Base-by-base conservation (phyloP, 2,113 vertebrate genomes). In the Boulengeromyrus knoepffleri region DNA sequence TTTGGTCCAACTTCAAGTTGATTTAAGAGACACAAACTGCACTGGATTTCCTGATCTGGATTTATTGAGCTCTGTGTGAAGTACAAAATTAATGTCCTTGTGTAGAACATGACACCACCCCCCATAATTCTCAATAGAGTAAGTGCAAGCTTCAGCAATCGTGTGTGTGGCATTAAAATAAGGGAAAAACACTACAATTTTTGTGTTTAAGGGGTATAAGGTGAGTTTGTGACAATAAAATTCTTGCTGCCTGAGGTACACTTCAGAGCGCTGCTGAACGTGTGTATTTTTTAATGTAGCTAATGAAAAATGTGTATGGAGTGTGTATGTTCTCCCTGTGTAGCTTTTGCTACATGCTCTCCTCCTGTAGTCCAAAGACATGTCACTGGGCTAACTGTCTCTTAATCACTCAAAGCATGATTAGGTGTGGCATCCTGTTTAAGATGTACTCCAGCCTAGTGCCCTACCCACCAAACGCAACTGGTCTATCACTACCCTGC, bases 1-100 rank as follows among this genome's bases (percentile, higher is more conserved):
- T 87, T 90, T 91, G 46, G 49, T 90, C 62, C 90, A 91, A 24
- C 45, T 84, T 84, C 42, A 46, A n/a, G 62, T 27, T 66, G n/a
- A n/a, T 66, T 27, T 66, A 66, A 66, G 62, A 66, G 24, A 10
- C 0, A 66, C 62, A 31, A 31, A 31, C n/a, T 31, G n/a, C 62
- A 70, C 62, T 31, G n/a, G 62, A 70, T 70, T 70, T 31, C n/a
- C 62, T 70, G 62, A 27, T 70, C 31, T 31, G 9, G 62, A 27
- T 70, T 70, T 66, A 12, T 21, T 70, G 62, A 70, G n/a, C 24
- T 66, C 62, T 66, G n/a, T 66, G n/a, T 4, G n/a, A 66, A 66
- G 31, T 3, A 27, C 62, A 27, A 66, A 66, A 66, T 27, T n/a
- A 66, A 66, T 27, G 8, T 66, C 58, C 58, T 27, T 27, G 2